A percentile compares a stretch with the other conserved stretches of the same genome.
Conservation (phyloP, 2,113 vertebrate genomes). For the Hucho hucho region DNA sequence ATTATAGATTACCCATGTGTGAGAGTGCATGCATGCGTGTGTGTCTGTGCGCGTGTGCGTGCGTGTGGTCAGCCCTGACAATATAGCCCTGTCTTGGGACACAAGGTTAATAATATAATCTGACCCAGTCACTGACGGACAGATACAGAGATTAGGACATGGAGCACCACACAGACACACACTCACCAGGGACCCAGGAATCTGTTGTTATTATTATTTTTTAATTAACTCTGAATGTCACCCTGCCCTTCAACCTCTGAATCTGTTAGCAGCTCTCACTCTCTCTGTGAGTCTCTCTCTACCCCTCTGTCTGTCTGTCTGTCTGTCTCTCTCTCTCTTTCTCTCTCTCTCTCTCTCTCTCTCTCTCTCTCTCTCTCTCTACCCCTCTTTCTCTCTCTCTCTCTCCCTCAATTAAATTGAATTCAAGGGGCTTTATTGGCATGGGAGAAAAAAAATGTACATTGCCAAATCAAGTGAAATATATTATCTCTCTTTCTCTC, state of each 20-base stretch:
- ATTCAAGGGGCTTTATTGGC: no score
- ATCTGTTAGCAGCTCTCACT: constrained; percentile 56
- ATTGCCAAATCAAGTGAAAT: no score
- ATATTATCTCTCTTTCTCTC: constrained; percentile 14
- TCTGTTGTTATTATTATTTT: constrained; percentile 59
- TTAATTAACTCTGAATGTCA: constrained; percentile 81
- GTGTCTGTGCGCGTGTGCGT: constrained; percentile 32
- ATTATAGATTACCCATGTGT: not conserved
- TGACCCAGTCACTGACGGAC: no score
- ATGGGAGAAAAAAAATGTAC: no score
- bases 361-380: no score
- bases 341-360: no score
- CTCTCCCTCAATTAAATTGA: no score
- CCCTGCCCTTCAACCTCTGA: constrained; percentile 69
- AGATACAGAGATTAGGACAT: no score
- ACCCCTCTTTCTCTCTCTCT: not conserved
- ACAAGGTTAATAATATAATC: no score
- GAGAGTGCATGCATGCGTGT: not conserved
- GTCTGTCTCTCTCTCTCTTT: no score
- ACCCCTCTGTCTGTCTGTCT: not conserved
- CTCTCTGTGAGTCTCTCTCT: constrained; percentile 7
- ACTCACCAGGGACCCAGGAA: constrained; percentile 49
- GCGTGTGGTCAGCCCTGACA: not conserved
- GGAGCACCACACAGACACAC: not conserved
- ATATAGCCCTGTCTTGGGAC: no score